Evolutionary conservation across 2,888 invertebrate species (phyloP).

Genomic region (Clitarchus hookeri): DNA sequence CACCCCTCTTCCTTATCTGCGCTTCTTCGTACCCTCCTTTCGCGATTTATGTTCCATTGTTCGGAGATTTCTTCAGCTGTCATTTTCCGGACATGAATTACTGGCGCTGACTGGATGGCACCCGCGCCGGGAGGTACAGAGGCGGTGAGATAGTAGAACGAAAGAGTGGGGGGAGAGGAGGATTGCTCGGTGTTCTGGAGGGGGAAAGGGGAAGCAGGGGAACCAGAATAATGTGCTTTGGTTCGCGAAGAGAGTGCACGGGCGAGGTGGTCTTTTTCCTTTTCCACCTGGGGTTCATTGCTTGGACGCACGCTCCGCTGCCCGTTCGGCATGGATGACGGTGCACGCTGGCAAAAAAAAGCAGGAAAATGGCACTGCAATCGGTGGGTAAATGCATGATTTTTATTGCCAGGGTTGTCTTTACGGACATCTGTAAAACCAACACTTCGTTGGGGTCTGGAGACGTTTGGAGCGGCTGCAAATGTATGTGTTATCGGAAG

Average conservation of each 20-base stretch:
- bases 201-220: background rate
- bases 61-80: conserved; percentile 1
- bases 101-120: background rate
- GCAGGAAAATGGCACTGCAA: background rate
- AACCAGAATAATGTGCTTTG: background rate
- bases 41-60: conserved; percentile 14
- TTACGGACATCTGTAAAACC: background rate
- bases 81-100: conserved; percentile 1
- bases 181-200: background rate
- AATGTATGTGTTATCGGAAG: too few species aligned
- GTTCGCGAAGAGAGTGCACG: background rate
- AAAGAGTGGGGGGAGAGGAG: background rate
- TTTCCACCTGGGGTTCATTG: background rate
- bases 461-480: too few species aligned
- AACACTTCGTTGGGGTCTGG: background rate
- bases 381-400: background rate
- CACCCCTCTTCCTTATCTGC: background rate
- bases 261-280: background rate
- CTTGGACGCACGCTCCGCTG: too few species aligned
- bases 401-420: background rate
- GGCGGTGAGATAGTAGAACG: too few species aligned
- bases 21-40: background rate
- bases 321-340: too few species aligned
- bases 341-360: background rate
- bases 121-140: background rate